Evolutionary conservation across 2,888 invertebrate genomes (phyloP).

Genomic region (Mactromeris polynyma): DNA sequence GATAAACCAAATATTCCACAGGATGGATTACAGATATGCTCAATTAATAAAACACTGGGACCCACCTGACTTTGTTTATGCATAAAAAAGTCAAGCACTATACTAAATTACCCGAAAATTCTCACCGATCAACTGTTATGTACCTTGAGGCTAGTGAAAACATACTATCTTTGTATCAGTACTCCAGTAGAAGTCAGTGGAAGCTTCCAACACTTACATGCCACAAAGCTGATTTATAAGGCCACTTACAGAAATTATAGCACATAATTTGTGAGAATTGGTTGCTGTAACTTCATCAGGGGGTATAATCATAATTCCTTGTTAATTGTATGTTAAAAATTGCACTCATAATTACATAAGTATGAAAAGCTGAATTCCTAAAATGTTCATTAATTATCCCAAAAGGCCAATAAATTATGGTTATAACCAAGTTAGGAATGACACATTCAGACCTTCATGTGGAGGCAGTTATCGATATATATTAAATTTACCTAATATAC

Average conservation of each 20-base stretch:
- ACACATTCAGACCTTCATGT: not conserved
- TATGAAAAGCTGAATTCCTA: not conserved
- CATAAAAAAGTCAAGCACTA: not conserved
- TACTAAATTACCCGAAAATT: not conserved
- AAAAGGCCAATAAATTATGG: not conserved
- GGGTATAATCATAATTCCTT: conserved; percentile 1
- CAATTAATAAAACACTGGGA: not conserved
- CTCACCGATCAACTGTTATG: not conserved
- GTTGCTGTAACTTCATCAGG: not conserved
- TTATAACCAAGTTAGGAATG: not conserved
- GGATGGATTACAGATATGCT: not conserved
- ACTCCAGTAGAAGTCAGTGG: too few species aligned
- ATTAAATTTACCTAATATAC: not conserved
- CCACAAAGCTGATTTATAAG: not conserved
- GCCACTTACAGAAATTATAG: not conserved
- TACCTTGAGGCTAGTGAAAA: not conserved
- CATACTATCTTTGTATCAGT: too few species aligned
- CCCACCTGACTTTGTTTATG: not conserved
- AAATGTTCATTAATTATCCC: not conserved
- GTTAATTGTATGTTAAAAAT: not conserved
- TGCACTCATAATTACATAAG: not conserved
- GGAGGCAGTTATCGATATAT: not conserved
- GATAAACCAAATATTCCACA: conserved; percentile 3
- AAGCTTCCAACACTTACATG: not conserved
- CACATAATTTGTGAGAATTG: not conserved